Evolutionary conservation across 1,140 invertebrate genomes (phyloP).

Genomic region (Pachypsylla venusta): DNA sequence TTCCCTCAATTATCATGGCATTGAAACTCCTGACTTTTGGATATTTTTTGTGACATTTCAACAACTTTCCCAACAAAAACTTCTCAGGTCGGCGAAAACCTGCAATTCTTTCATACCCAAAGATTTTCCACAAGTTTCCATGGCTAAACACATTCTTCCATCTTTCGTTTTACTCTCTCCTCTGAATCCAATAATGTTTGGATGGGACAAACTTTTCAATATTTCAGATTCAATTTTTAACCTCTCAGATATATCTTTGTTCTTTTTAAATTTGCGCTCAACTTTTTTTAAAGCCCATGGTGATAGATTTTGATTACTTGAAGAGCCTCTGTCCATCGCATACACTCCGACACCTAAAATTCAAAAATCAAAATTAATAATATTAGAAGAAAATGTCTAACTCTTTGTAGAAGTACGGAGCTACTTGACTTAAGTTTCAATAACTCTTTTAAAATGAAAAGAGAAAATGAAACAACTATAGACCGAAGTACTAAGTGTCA

Average conservation of each 20-base stretch:
- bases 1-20: too few relatives aligned
- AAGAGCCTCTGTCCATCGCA: slow-evolving; percentile 52
- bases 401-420: slow-evolving; percentile 10
- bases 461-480: slow-evolving; percentile 14
- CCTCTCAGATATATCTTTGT: slow-evolving; percentile 34
- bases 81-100: background rate
- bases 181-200: slow-evolving; percentile 69
- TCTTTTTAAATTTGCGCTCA: slow-evolving; percentile 31
- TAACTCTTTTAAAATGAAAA: slow-evolving; percentile 17
- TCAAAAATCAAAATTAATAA: slow-evolving; percentile 23
- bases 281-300: slow-evolving; percentile 72
- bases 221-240: slow-evolving; percentile 54
- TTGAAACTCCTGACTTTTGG: too few relatives aligned
- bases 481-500: slow-evolving; percentile 17
- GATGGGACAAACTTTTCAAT: slow-evolving; percentile 53
- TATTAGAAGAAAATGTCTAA: slow-evolving; percentile 8
- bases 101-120: slow-evolving; percentile 29
- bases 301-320: slow-evolving; percentile 43
- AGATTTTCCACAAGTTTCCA: slow-evolving; percentile 50
- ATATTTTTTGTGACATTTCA: slow-evolving; percentile 1
- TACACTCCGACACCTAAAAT: slow-evolving; percentile 56
- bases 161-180: slow-evolving; percentile 43
- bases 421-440: slow-evolving; percentile 6
- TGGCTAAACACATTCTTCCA: slow-evolving; percentile 37
- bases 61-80: slow-evolving; percentile 12